Conservation (phyloP, 1,140 invertebrate species). For the Vanessa atalanta region DNA sequence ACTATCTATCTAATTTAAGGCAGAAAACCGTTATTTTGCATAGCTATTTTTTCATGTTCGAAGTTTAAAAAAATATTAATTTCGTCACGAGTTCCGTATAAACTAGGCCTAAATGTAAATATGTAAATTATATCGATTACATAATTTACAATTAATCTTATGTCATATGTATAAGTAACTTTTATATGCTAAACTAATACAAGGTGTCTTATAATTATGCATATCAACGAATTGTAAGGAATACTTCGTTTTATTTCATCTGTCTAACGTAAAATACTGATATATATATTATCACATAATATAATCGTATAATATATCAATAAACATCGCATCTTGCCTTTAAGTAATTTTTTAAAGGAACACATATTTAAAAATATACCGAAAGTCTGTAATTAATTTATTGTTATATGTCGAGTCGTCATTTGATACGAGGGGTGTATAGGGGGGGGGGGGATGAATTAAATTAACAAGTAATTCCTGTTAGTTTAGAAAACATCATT, state of each 20-base stretch:
- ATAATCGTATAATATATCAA: not conserved
- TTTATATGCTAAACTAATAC: conserved; percentile 56
- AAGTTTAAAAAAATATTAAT: conserved; percentile 10
- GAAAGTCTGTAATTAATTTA: not conserved
- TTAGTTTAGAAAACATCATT: no score
- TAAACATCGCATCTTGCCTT: not conserved
- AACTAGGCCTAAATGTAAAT: conserved; percentile 52
- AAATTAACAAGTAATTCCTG: no score
- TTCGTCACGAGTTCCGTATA: conserved; percentile 33
- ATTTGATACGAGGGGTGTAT: not conserved
- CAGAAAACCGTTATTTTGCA: conserved; percentile 27
- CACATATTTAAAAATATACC: not conserved
- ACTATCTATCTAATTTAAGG: conserved; percentile 24
- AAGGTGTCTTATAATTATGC: conserved; percentile 80
- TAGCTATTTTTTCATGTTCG: conserved; percentile 34
- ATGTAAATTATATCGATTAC: conserved; percentile 42
- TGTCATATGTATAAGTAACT: conserved; percentile 27
- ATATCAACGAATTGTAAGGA: conserved; percentile 78
- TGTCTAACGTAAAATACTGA: conserved; percentile 37
- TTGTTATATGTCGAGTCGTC: not conserved
- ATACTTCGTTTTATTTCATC: conserved; percentile 43
- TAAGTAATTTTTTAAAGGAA: conserved; percentile 4
- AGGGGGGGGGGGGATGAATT: not conserved
- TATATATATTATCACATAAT: conserved; percentile 14
- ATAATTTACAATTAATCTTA: conserved; percentile 31